These are phyloP conservation scores for Netelia inedita DNA, from an alignment of 2,888 invertebrate species.

Conservation along the genomic window DNA sequence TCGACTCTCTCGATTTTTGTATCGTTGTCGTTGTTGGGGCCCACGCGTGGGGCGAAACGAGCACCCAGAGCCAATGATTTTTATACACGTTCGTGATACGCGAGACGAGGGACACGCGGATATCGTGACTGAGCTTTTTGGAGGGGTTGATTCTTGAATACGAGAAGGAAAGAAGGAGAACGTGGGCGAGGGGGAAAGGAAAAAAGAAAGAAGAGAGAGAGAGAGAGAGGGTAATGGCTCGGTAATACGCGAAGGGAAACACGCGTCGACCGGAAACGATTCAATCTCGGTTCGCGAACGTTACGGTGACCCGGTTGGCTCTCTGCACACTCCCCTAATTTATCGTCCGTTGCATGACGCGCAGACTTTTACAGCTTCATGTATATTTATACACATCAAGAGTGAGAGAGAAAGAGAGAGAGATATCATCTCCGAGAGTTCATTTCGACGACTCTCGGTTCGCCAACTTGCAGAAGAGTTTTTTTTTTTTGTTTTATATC, in stretches of 20 bases:
- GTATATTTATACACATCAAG: not conserved
- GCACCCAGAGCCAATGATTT: slow-evolving; percentile 25
- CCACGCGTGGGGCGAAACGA: not conserved
- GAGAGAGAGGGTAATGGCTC: slow-evolving; percentile 79
- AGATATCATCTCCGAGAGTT: slow-evolving; percentile 15
- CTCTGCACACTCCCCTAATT: slow-evolving; percentile 78
- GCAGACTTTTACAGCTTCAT: slow-evolving; percentile 74
- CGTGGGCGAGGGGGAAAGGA: slow-evolving; percentile 2
- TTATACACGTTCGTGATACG: slow-evolving; percentile 26
- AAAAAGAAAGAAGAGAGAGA: slow-evolving; percentile 40
- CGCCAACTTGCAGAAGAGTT: not conserved
- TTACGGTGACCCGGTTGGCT: slow-evolving; percentile 57
- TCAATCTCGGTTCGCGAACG: slow-evolving; percentile 79
- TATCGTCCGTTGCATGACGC: slow-evolving; percentile 80
- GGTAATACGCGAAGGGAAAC: slow-evolving; percentile 81
- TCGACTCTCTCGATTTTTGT: slow-evolving; percentile 50
- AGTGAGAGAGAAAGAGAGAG: not conserved
- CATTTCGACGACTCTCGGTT: not conserved
- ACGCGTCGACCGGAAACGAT: slow-evolving; percentile 83
- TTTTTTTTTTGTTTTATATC: not conserved
- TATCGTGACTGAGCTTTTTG: slow-evolving; percentile 57
- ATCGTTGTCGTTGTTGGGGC: not conserved
- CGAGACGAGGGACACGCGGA: slow-evolving; percentile 42
- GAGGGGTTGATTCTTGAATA: slow-evolving; percentile 50
- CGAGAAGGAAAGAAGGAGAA: slow-evolving; percentile 55